Evolutionary conservation across 2,888 invertebrate species (phyloP).

Genomic region (Actias luna): DNA sequence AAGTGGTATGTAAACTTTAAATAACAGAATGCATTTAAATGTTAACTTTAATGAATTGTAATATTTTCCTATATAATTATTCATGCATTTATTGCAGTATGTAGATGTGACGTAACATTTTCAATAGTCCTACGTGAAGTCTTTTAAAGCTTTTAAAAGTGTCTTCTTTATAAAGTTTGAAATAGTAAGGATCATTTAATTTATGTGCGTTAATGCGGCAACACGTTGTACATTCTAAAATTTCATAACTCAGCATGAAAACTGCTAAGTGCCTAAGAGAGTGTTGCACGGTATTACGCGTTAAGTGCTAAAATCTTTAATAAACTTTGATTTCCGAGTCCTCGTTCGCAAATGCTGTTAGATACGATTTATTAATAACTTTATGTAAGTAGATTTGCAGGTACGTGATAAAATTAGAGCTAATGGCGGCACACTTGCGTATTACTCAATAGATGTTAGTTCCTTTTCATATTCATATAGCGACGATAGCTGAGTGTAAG

Average conservation of each 20-base stretch:
- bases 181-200: not conserved
- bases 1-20: too few relatives aligned
- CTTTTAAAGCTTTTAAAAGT: not conserved
- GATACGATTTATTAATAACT: conserved; percentile 10
- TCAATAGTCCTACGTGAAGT: too few relatives aligned
- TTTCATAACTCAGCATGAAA: not conserved
- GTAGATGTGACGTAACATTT: too few relatives aligned
- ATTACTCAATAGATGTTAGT: conserved; percentile 12
- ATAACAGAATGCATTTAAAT: too few relatives aligned
- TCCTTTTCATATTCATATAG: not conserved
- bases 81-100: too few relatives aligned
- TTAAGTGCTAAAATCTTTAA: conserved; percentile 14
- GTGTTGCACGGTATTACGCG: conserved; percentile 7
- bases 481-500: too few relatives aligned
- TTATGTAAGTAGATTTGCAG: conserved; percentile 11
- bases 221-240: not conserved
- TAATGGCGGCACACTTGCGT: conserved; percentile 2
- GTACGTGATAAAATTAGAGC: conserved; percentile 16
- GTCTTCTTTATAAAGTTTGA: not conserved
- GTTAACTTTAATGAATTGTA: too few relatives aligned
- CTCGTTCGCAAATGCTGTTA: conserved; percentile 11
- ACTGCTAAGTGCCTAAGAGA: conserved; percentile 10
- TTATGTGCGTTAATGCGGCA: not conserved
- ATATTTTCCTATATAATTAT: too few relatives aligned
- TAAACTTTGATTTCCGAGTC: conserved; percentile 16